Conservation (phyloP, 2,113 vertebrate genomes). For the Petrocephalus microphthalmus region DNA sequence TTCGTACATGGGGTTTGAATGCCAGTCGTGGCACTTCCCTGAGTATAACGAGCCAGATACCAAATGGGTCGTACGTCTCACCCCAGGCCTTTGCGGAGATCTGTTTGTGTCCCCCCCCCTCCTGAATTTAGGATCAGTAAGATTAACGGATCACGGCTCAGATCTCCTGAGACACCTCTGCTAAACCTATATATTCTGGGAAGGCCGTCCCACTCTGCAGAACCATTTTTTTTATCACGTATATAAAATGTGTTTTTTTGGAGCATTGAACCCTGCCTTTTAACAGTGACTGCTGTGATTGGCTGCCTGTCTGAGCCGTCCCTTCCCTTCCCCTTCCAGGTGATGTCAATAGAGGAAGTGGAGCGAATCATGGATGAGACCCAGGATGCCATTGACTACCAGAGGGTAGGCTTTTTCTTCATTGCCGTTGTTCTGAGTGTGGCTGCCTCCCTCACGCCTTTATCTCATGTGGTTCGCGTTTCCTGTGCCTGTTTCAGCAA, state of each 20-base stretch:
- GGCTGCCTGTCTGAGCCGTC: background rate
- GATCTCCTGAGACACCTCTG: background rate
- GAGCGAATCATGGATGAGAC: constrained; percentile 93
- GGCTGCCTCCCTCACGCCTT: background rate
- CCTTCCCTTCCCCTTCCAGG: constrained; percentile 47
- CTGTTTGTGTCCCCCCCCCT: background rate
- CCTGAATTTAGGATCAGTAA: background rate
- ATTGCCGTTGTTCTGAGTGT: background rate
- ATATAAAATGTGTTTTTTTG: no score
- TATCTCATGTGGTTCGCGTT: background rate
- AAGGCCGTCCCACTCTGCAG: background rate
- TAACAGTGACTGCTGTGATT: background rate
- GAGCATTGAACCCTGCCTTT: background rate
- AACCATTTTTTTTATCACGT: no score
- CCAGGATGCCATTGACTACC: constrained; percentile 88
- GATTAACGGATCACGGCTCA: constrained; percentile 17
- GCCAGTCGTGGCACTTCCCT: background rate
- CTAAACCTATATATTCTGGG: background rate
- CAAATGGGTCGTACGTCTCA: background rate
- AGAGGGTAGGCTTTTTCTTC: constrained; percentile 62
- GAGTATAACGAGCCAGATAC: background rate
- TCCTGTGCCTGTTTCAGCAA: constrained; percentile 60
- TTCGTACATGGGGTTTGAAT: background rate
- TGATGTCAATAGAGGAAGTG: constrained; percentile 94
- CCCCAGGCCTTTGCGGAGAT: background rate